Base-by-base conservation (phyloP, 1,140 invertebrate genomes). In the Coenobita brevimanus region DNA sequence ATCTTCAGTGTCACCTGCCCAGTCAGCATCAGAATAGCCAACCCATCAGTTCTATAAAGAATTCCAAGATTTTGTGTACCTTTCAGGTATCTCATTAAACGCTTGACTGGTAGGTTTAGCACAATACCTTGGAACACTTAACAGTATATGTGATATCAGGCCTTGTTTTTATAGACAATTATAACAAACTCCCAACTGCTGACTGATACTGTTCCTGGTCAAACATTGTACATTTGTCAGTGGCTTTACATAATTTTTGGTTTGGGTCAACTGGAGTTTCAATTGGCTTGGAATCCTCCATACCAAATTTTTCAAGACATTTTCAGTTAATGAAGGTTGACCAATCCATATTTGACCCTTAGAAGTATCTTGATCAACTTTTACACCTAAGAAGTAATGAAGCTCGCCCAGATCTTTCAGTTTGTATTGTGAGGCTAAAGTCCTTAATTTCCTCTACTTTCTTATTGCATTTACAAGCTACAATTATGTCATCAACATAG, bases 401-500 rank as follows among this genome's bases (percentile, higher is more conserved):
- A 13, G 69, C 36, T 73, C 69, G 21, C 69, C 69, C 27, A 73
- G 24, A 38, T 73, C 69, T 33, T 73, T 73, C 30, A 73, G 69
- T 73, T 73, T 73, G 36, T 73, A 73, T 33, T 38, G 36, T 33
- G 6, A 73, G 21, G 27, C 27, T 13, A 73, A 36, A 73, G 27
- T 73, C 30, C 36, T 33, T 13, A 73, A 73, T 13, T 33, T 73
- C 21, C 69, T 73, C 69, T 73, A 73, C 36, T 73, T 73, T 30
- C 6, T 21, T 73, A 73, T 6, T 2, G n/a, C 6, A 73, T 6
- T 64, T 21, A 64, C 62, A 64, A 3, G 62, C 62, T 64, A 64
- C n/a, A 64, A 64, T 21, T 30, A 21, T 33, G 27, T 93, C 92
- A 90, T 93, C 92, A 1, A 93, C 92, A 89, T 92, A 93, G 1